A percentile compares a stretch with the other conserved stretches of the same genome.
These are phyloP conservation scores for Onychomys torridus DNA, from an alignment of 2,797 vertebrate species.

Conservation along the genomic window DNA sequence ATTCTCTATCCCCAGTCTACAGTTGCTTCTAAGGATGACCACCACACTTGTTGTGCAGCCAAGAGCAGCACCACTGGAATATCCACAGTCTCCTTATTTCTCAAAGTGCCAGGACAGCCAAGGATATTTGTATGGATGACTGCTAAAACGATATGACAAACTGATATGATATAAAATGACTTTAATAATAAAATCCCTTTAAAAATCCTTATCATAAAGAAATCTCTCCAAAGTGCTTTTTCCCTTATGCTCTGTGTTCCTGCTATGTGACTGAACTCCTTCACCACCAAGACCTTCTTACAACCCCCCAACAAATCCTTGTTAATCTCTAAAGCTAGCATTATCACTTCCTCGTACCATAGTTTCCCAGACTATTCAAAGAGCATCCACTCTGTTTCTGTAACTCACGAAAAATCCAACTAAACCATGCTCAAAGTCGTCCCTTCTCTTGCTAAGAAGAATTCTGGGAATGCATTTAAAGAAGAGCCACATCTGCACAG, in stretches of 20 bases:
- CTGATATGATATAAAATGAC: not conserved
- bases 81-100: not conserved
- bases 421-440: not conserved
- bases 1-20: not conserved
- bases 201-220: not conserved
- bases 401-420: not conserved
- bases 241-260: not conserved
- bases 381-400: not conserved
- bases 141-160: constrained; percentile 11
- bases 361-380: not conserved
- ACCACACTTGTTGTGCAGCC: not conserved
- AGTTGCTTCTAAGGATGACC: not conserved
- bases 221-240: not conserved
- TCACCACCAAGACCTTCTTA: not conserved
- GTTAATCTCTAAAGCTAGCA: not conserved
- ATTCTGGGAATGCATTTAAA: not conserved
- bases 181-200: not conserved
- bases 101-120: not conserved
- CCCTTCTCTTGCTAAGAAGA: not conserved
- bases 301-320: not conserved
- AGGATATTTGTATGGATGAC: not conserved
- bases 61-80: not conserved
- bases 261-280: not conserved
- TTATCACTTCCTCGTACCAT: not conserved
- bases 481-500: not conserved